phyloP scores from a whole-genome alignment of 2,888 invertebrate species.

The Ectobius pallidus region DNA sequence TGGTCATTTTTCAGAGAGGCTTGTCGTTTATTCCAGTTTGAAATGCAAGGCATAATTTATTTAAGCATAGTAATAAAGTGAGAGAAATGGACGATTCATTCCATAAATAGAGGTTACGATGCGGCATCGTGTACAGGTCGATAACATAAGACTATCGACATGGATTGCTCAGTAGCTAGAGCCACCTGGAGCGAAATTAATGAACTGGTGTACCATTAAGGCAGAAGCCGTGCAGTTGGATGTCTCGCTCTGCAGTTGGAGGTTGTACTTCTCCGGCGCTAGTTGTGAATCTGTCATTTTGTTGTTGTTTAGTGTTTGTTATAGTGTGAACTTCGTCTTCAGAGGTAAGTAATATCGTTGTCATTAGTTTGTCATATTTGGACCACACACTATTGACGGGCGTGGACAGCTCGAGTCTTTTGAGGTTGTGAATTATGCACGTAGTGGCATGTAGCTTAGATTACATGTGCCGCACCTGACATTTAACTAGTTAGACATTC shows the following conservation, averaged over 20 bases:
- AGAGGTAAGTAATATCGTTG: not conserved
- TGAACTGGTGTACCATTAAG: not conserved
- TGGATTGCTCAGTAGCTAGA: not conserved
- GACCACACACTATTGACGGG: no score
- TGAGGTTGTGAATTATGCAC: no score
- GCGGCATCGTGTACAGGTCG: not conserved
- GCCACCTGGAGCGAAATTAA: constrained; percentile 7
- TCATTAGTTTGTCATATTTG: not conserved
- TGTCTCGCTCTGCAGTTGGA: not conserved
- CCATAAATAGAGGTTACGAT: no score
- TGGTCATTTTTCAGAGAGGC: no score
- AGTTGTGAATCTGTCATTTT: constrained; percentile 8
- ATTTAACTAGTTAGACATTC: no score
- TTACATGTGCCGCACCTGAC: no score
- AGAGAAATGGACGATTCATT: no score
- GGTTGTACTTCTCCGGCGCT: not conserved
- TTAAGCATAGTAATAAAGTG: no score
- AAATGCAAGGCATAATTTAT: no score
- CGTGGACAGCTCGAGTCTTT: no score
- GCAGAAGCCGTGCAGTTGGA: constrained; percentile 8
- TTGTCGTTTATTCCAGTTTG: no score
- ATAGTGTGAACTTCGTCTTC: not conserved
- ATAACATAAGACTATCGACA: not conserved
- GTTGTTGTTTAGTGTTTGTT: not conserved
- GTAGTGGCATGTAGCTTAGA: no score